Evolutionary conservation across 2,888 invertebrate genomes (phyloP), one percentile per base, ranked within the genome.

Genomic region (Nesidiocoris tenuis): DNA sequence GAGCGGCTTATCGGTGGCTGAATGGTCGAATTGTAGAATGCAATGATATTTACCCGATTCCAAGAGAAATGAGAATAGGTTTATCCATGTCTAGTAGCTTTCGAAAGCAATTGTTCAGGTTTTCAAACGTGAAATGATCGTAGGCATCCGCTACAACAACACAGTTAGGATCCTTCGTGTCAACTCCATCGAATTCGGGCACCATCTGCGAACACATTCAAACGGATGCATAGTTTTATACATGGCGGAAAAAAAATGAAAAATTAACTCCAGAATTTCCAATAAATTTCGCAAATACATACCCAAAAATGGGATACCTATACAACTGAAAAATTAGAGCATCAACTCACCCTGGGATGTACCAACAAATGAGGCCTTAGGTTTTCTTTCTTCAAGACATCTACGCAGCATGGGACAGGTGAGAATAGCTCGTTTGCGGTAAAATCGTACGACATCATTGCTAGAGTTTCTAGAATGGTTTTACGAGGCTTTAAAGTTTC

Each of bases 91-190:
- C 85, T 77, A 89, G 81, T 21, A 92, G 82, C 74, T 89, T 83
- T 81, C 91, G 89, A 80, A 91, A 93, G 0, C 93, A 93, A 81
- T 87, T 84, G 81, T 92, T 94, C 81, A 95, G 82, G 74, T 85
- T 84, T 19, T 88, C 86, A 81, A 93, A 93, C 82, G 90, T 84
- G 82, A 94, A 93, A 80, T 88, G 87, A 16, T 87, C 86, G 0
- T 93, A 93, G 12, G 94, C 91, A 79, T 94, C 84, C 0, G 93
- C 94, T 74, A 94, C 85, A 12, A 93, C 88, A 1, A 95, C 93
- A 2, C 92, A 88, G 85, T 94, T 87, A 0, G 86, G 87, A 77
- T 86, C 82, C 7, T 84, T 83, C 39, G 82, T 80, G 21, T 82
- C 82, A 78, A 85, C 83, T 66, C 82, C 80, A 75, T 75, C 61